Evolutionary conservation across 2,113 vertebrate genomes (phyloP).

Genomic region (Anser cygnoides): DNA sequence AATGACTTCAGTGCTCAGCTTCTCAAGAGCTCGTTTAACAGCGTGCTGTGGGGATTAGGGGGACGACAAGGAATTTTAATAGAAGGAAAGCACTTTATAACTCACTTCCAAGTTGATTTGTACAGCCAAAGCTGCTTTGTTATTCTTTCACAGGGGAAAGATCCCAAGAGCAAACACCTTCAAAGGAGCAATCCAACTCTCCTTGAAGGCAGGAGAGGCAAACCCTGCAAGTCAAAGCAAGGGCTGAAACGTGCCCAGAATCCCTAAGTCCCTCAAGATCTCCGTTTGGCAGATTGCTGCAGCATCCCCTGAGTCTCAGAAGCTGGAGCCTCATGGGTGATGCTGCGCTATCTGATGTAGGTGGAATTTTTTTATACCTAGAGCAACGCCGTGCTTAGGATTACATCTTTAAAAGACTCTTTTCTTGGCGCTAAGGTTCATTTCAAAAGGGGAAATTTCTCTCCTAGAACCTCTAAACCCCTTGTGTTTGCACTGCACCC

Average conservation of each 20-base stretch:
- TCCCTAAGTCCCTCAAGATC: neutral
- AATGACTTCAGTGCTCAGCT: neutral
- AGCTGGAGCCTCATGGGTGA: neutral
- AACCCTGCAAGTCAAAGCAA: neutral
- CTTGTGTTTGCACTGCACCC: slow-evolving; percentile 55
- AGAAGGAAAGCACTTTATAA: slow-evolving; percentile 17
- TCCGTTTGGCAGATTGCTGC: neutral
- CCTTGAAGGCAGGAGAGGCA: neutral
- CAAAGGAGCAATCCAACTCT: neutral
- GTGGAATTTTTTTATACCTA: neutral
- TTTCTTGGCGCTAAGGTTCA: slow-evolving; percentile 46
- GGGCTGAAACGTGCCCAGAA: neutral
- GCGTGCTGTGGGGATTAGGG: neutral
- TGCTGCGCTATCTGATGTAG: neutral
- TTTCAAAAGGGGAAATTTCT: slow-evolving; percentile 61
- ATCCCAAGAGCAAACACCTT: slow-evolving; percentile 25
- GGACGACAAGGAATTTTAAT: slow-evolving; percentile 33
- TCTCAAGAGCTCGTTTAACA: slow-evolving; percentile 38
- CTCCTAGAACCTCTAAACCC: slow-evolving; percentile 64
- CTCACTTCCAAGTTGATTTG: neutral
- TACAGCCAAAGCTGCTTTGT: neutral
- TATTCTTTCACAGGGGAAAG: neutral
- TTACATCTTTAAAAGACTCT: neutral
- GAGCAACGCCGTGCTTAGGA: neutral
- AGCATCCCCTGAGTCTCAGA: neutral